Conservation (phyloP, 2,888 invertebrate species). For the Axea sp. region DNA sequence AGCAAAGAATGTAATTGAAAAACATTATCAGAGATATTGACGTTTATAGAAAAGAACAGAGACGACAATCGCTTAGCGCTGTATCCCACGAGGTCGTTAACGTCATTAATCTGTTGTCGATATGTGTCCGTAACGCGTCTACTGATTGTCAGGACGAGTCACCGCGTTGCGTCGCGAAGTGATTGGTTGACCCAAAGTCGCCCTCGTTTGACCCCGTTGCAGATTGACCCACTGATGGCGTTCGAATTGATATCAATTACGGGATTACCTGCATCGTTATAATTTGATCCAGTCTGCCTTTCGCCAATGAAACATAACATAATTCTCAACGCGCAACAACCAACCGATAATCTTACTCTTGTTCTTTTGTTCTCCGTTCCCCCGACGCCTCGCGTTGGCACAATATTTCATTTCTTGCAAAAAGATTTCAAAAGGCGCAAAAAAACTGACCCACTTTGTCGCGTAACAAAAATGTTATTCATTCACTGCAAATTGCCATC, state of each 20-base stretch:
- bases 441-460: slow-evolving; percentile 58
- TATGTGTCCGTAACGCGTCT: slow-evolving; percentile 14
- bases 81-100: slow-evolving; percentile 14
- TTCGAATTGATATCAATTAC: slow-evolving; percentile 52
- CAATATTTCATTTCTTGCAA: slow-evolving; percentile 36
- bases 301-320: slow-evolving; percentile 53
- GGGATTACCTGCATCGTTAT: slow-evolving; percentile 52
- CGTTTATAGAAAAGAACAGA: too few species aligned
- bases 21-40: too few species aligned
- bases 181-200: slow-evolving; percentile 60
- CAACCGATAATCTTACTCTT: slow-evolving; percentile 28
- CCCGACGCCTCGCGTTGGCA: slow-evolving; percentile 7
- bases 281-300: slow-evolving; percentile 55
- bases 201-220: slow-evolving; percentile 61
- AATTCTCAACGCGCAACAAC: slow-evolving; percentile 18
- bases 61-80: background rate
- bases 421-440: slow-evolving; percentile 49
- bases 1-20: too few species aligned
- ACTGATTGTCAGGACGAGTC: slow-evolving; percentile 41
- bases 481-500: slow-evolving; percentile 48
- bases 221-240: slow-evolving; percentile 61
- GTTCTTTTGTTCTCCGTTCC: slow-evolving; percentile 20
- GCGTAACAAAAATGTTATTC: slow-evolving; percentile 48
- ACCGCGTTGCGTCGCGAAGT: slow-evolving; percentile 10
- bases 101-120: slow-evolving; percentile 21